Evolutionary conservation across 2,888 invertebrate species (phyloP), one percentile per base, ranked within the genome.

Genomic region (Mythimna pallens): DNA sequence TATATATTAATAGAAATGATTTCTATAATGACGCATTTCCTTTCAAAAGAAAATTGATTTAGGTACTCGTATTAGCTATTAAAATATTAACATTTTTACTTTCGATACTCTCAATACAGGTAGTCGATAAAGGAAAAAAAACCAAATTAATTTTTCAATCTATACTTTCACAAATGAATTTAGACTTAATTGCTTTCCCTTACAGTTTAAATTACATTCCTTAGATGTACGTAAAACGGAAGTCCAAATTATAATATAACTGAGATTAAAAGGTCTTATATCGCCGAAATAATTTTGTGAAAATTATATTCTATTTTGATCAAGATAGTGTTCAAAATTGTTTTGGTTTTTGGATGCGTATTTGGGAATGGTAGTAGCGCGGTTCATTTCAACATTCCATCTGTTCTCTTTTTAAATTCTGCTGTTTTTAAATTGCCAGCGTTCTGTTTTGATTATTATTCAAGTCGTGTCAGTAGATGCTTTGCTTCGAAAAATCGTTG

Each of bases 291-390:
- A 8, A 55, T 73, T 74, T 78, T 85, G 80, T 79, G 73, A 63
- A 90, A 90, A 91, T 70, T 87, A 82, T 69, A 75, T 91, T 90
- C 85, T 93, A 91, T 84, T 50, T 5, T 58, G 54, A 83, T 72
- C 36, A 54, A 2, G 34, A 81, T 92, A 93, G 87, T 88, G 93
- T 84, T 89, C 82, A 90, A 86, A 89, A 88, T 93, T 77, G 84
- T 82, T 84, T 80, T 30, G 81, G 76, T 70, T 78, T 65, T 58
- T 58, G 68, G 84, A 85, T 89, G 93, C 92, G 93, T 95, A 94
- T 94, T 92, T 88, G 86, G 92, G 90, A 92, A 92, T 94, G 94
- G 95, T 94, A 95, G 95, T 94, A 95, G 95, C 94, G 83, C 87
- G 88, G 86, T 92, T 91, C 89, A 85, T 93, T 94, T 93, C 94